phyloP scores from a whole-genome alignment of 2,888 invertebrate genomes.

The Xylota segnis region DNA sequence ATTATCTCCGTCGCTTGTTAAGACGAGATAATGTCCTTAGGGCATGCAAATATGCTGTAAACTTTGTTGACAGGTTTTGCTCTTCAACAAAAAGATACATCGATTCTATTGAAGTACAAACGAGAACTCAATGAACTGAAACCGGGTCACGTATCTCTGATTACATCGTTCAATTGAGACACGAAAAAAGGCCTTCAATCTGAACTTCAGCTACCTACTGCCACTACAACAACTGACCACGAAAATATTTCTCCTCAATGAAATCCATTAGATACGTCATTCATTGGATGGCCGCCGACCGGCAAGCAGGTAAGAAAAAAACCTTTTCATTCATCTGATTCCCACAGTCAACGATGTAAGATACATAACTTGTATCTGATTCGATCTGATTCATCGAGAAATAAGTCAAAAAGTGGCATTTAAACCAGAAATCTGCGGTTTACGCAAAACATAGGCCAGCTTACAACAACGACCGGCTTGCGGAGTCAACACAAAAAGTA shows the following conservation, averaged over 20 bases:
- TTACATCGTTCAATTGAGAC: slow-evolving; percentile 34
- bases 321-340: slow-evolving; percentile 15
- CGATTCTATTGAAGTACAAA: slow-evolving; percentile 14
- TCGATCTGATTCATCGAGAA: slow-evolving; percentile 36
- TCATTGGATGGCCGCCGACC: slow-evolving; percentile 9
- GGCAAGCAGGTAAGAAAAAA: background rate
- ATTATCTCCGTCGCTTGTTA: slow-evolving; percentile 43
- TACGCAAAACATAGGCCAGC: slow-evolving; percentile 29
- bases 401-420: slow-evolving; percentile 15
- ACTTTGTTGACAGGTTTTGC: slow-evolving; percentile 58
- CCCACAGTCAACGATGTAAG: slow-evolving; percentile 33
- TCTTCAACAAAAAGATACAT: background rate
- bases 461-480: slow-evolving; percentile 33
- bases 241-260: slow-evolving; percentile 24
- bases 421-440: slow-evolving; percentile 52
- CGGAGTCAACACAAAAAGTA: slow-evolving; percentile 42
- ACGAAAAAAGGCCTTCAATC: slow-evolving; percentile 14
- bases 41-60: slow-evolving; percentile 66
- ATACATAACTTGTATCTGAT: slow-evolving; percentile 15
- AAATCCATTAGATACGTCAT: slow-evolving; percentile 63
- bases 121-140: slow-evolving; percentile 25
- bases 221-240: slow-evolving; percentile 28
- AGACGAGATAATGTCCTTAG: slow-evolving; percentile 39
- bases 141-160: slow-evolving; percentile 47
- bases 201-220: slow-evolving; percentile 40